These are phyloP conservation scores for Cololabis saira DNA, from an alignment of 2,113 vertebrate genomes.

Conservation along the genomic window DNA sequence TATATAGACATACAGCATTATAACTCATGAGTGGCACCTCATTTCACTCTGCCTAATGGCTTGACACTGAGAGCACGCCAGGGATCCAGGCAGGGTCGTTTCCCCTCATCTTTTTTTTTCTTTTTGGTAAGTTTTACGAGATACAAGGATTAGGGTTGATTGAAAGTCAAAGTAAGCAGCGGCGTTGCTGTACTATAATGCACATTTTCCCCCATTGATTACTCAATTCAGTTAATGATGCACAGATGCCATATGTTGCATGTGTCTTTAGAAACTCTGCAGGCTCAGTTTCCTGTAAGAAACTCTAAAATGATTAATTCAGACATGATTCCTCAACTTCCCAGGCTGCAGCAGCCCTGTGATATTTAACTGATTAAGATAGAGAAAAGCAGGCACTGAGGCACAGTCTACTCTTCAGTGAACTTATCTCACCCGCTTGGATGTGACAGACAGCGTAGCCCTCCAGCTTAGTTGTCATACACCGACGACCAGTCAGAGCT, in stretches of 20 bases:
- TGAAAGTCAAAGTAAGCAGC: slow-evolving; percentile 66
- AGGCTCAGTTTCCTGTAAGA: slow-evolving; percentile 23
- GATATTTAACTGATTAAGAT: slow-evolving; percentile 75
- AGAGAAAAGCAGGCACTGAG: slow-evolving; percentile 56
- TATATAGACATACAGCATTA: slow-evolving; percentile 80
- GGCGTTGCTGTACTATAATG: slow-evolving; percentile 20
- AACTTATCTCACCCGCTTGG: slow-evolving; percentile 77
- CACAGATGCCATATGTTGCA: slow-evolving; percentile 9
- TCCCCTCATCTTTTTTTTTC: slow-evolving; percentile 59
- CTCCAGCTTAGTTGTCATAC: slow-evolving; percentile 78
- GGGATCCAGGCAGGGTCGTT: slow-evolving; percentile 75
- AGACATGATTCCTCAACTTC: slow-evolving; percentile 23
- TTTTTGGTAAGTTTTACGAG: slow-evolving; percentile 66
- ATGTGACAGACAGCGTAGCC: slow-evolving; percentile 79
- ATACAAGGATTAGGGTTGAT: slow-evolving; percentile 73
- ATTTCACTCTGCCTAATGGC: slow-evolving; percentile 87
- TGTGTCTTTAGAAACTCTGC: slow-evolving; percentile 22
- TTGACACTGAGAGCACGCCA: slow-evolving; percentile 82
- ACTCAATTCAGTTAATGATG: slow-evolving; percentile 58
- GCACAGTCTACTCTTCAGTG: slow-evolving; percentile 61
- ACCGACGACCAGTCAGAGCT: slow-evolving; percentile 71
- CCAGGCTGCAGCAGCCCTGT: slow-evolving; percentile 47
- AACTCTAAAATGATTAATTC: slow-evolving; percentile 39
- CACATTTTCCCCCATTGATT: slow-evolving; percentile 37
- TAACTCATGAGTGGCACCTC: slow-evolving; percentile 86